phyloP scores from a whole-genome alignment of 2,888 invertebrate species.

The Halocaridina rubra region DNA sequence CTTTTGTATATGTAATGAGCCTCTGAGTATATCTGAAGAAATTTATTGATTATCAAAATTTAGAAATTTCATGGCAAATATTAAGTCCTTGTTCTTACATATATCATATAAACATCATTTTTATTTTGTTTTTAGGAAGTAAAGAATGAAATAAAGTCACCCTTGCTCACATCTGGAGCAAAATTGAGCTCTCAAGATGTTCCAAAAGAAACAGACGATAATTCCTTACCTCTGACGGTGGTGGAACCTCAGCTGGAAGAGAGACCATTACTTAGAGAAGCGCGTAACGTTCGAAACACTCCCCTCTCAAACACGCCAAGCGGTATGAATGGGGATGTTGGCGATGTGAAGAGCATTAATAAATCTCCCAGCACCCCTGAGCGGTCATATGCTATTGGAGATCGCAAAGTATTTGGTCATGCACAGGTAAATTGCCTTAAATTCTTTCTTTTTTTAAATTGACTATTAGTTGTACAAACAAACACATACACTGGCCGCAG shows the following conservation, averaged over 20 bases:
- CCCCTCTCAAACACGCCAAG: background rate
- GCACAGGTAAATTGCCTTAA: conserved; percentile 41
- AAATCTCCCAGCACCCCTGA: background rate
- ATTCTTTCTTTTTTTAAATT: conserved; percentile 26
- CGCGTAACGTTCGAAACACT: conserved; percentile 37
- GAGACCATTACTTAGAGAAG: conserved; percentile 33
- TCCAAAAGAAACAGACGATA: background rate
- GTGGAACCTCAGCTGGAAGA: conserved; percentile 33
- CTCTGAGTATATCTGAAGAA: too few relatives aligned
- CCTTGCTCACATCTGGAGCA: too few relatives aligned
- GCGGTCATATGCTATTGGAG: conserved; percentile 37
- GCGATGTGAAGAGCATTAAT: background rate
- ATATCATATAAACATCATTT: background rate
- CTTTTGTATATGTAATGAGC: too few relatives aligned
- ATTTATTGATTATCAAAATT: too few relatives aligned
- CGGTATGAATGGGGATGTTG: background rate
- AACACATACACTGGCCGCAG: too few relatives aligned
- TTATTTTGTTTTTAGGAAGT: background rate
- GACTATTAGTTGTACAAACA: too few relatives aligned
- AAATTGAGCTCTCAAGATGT: background rate
- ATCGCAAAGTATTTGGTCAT: conserved; percentile 42
- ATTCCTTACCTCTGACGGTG: conserved; percentile 22
- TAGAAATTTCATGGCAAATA: too few relatives aligned
- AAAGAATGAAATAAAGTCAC: background rate
- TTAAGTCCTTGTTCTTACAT: too few relatives aligned